phyloP scores from a whole-genome alignment of 2,888 invertebrate genomes.

The Matsumyia berberina region DNA sequence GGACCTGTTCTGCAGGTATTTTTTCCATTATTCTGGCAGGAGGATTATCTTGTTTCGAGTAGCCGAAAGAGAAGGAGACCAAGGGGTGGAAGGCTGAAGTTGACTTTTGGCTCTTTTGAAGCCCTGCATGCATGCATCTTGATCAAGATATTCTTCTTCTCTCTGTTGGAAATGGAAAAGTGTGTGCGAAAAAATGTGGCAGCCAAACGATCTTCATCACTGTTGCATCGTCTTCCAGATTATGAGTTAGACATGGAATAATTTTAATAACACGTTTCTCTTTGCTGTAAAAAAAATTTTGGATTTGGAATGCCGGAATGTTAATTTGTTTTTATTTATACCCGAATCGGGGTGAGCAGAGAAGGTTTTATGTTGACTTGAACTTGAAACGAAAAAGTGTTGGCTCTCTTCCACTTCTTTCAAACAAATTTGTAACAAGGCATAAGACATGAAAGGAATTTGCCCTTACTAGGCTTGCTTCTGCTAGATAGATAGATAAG shows the following conservation, averaged over 20 bases:
- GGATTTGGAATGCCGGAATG: neutral
- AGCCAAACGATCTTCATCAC: slow-evolving; percentile 18
- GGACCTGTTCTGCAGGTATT: slow-evolving; percentile 75
- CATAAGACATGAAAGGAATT: too few species aligned
- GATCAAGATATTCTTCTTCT: slow-evolving; percentile 10
- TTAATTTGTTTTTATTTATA: slow-evolving; percentile 2
- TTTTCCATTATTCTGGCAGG: slow-evolving; percentile 45
- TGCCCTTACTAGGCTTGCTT: too few species aligned
- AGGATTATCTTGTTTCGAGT: slow-evolving; percentile 69
- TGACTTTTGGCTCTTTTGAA: slow-evolving; percentile 50
- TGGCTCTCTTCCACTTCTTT: too few species aligned
- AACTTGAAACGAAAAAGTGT: neutral
- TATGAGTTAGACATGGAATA: slow-evolving; percentile 26
- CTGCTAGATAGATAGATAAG: too few species aligned
- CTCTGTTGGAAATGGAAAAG: slow-evolving; percentile 39
- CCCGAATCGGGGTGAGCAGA: neutral
- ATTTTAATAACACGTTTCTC: slow-evolving; percentile 18
- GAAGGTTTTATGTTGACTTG: neutral
- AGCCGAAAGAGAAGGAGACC: slow-evolving; percentile 12
- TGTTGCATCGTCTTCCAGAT: slow-evolving; percentile 10
- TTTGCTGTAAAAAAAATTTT: neutral
- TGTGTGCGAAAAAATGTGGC: slow-evolving; percentile 13
- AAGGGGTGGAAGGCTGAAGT: slow-evolving; percentile 15
- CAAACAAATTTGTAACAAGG: too few species aligned
- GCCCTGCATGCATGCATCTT: slow-evolving; percentile 29